Evolutionary conservation across 2,113 vertebrate genomes (phyloP).

Genomic region (Festucalex cinctus): DNA sequence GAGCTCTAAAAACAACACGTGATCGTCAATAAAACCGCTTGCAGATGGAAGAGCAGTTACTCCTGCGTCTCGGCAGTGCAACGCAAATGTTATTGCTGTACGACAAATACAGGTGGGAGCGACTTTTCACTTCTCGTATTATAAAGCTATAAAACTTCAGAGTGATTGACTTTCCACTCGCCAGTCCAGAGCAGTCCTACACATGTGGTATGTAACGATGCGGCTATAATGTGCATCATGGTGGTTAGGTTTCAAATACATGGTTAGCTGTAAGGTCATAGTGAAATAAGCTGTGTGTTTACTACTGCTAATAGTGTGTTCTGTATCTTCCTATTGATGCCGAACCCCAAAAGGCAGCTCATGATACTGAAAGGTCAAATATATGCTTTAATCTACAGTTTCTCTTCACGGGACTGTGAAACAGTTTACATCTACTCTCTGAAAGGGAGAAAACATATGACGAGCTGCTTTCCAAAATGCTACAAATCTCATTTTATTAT

Average conservation of each 20-base stretch:
- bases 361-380: conserved; percentile 61
- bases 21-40: conserved; percentile 5
- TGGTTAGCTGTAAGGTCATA: conserved; percentile 38
- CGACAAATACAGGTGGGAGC: not conserved
- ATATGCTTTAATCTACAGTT: conserved; percentile 57
- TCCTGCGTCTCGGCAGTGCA: not conserved
- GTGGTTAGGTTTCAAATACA: conserved; percentile 19
- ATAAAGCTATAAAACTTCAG: not conserved
- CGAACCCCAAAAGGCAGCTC: conserved; percentile 48
- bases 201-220: not conserved
- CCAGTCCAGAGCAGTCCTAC: not conserved
- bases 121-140: conserved; percentile 8
- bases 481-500: not conserved
- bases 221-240: conserved; percentile 18
- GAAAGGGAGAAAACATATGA: conserved; percentile 35
- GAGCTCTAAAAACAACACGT: conserved; percentile 3
- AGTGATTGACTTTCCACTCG: not conserved
- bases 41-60: conserved; percentile 5
- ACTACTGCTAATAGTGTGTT: conserved; percentile 47
- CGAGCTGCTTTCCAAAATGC: not conserved
- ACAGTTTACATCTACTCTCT: conserved; percentile 46
- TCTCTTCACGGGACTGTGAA: conserved; percentile 50
- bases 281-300: conserved; percentile 35
- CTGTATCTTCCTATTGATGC: conserved; percentile 35
- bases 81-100: conserved; percentile 1